Evolutionary conservation across 2,888 invertebrate genomes (phyloP), one percentile per base, ranked within the genome.

Genomic region (Heliconius erato): DNA sequence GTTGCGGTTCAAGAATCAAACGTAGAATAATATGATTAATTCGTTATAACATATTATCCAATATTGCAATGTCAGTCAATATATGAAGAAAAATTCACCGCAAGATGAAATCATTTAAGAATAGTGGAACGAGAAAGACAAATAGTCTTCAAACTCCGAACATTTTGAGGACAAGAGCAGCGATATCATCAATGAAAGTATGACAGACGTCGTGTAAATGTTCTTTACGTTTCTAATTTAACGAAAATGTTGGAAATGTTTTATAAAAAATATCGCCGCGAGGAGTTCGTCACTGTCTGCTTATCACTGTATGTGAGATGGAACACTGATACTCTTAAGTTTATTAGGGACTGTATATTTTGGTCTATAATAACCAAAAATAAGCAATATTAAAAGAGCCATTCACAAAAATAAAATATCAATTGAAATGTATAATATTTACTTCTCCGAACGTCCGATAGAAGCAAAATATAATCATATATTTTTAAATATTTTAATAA

Each of bases 201-300:
- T 74, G 72, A 74, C 9, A 74, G 72, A 74, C 72, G 49, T 74
- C n/a, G 26, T 63, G 63, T 63, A 63, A 63, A 63, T 63, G 54
- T 12, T 49, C 26, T 54, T 12, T 19, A 54, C 28, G 23, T 74
- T 54, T 74, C 54, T 74, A 49, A 54, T 74, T 74, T 49, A 54
- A 49, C 49, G 54, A 74, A 74, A 54, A 32, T 74, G 74, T n/a
- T n/a, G 32, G 54, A 74, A 74, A 23, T 28, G 32, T n/a, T 63
- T 63, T 63, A 63, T 63, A 63, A n/a, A 63, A n/a, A 12, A 63
- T 63, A 63, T 63, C 63, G 63, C 63, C n/a, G 63, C 63, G n/a
- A n/a, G 63, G 9, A 63, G n/a, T 63, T n/a, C n/a, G 23, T 40
- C 71, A 23, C 6, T 54, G 49, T 54, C 49, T 49, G 49, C 16